These are phyloP conservation scores for Cactoblastis cactorum DNA, from an alignment of 2,888 invertebrate genomes.

Conservation along the genomic window DNA sequence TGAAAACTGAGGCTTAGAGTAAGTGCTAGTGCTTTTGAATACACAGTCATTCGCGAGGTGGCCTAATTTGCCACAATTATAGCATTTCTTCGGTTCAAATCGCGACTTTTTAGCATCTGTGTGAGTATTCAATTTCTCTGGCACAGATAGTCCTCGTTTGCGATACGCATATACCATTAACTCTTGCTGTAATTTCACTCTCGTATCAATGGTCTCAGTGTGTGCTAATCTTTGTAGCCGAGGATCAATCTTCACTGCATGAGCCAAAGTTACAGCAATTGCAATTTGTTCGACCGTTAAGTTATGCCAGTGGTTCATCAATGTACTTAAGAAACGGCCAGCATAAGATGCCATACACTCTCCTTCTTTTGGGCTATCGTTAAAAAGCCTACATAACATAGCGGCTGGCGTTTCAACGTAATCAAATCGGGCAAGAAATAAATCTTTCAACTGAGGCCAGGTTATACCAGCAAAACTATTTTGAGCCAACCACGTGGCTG, in stretches of 20 bases:
- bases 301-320: not conserved
- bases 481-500: slow-evolving; percentile 19
- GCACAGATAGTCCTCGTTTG: slow-evolving; percentile 12
- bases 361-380: not conserved
- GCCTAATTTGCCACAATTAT: not conserved
- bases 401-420: slow-evolving; percentile 15
- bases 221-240: slow-evolving; percentile 5
- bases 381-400: not conserved
- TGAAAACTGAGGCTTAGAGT: not conserved
- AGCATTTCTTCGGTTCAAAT: not conserved
- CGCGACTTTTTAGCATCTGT: not conserved
- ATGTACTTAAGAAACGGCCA: not conserved
- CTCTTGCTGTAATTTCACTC: slow-evolving; percentile 14
- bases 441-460: slow-evolving; percentile 17
- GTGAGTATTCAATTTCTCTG: not conserved
- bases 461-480: slow-evolving; percentile 17
- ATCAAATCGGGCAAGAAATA: slow-evolving; percentile 18
- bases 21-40: not conserved
- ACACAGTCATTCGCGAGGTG: not conserved
- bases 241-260: not conserved
- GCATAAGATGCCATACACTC: not conserved
- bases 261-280: not conserved
- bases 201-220: slow-evolving; percentile 13
- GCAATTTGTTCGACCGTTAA: not conserved
- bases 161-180: slow-evolving; percentile 18